A percentile compares a stretch with the other conserved stretches of the same genome.
phyloP scores from a whole-genome alignment of 1,140 invertebrate species.

The Liolophura sinensis region DNA sequence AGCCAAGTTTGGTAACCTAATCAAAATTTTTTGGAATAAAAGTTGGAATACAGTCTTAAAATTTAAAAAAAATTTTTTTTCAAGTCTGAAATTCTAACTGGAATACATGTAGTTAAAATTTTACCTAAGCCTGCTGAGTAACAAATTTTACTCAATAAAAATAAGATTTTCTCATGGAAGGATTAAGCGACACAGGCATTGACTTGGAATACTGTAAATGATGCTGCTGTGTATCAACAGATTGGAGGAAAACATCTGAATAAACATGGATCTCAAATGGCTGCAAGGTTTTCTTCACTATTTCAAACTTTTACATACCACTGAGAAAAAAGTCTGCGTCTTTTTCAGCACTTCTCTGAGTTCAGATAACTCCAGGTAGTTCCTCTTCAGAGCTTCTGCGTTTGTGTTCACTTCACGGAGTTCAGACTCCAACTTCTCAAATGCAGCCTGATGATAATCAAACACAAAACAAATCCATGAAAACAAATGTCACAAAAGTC shows the following conservation, averaged over 20 bases:
- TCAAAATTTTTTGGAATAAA: no score
- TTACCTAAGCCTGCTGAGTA: no score
- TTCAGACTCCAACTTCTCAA: constrained; percentile 57
- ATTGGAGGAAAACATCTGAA: neutral
- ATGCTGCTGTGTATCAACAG: neutral
- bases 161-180: no score
- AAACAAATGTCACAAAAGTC: neutral
- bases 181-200: no score
- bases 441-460: constrained; percentile 35
- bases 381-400: constrained; percentile 89
- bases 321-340: constrained; percentile 89
- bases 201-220: neutral
- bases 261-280: neutral
- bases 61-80: no score
- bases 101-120: no score
- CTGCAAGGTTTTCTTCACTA: neutral
- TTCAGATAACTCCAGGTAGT: constrained; percentile 92
- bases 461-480: neutral
- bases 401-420: constrained; percentile 77
- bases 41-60: no score
- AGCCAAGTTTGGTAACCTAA: no score
- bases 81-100: no score
- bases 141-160: no score
- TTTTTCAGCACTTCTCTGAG: constrained; percentile 91
- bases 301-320: constrained; percentile 70